Evolutionary conservation across 2,113 vertebrate genomes (phyloP), one percentile per base, ranked within the genome.

Genomic region (Plotosus lineatus): DNA sequence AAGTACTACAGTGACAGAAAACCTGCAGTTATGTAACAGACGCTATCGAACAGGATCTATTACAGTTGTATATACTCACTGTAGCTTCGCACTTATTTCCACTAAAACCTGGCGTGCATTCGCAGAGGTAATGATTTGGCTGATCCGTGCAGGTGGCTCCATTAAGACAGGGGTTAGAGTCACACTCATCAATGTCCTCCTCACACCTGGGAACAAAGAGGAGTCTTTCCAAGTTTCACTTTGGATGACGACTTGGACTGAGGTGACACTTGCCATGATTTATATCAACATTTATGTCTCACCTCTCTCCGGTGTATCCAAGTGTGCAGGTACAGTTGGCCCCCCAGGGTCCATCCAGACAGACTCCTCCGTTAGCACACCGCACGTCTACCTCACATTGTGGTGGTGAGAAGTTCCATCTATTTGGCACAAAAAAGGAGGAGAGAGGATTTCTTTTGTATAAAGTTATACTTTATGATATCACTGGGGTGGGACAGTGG

Each of bases 311-410:
- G 0, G 86, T 87, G 86, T 94, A 96, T 19, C 95, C 96, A 0
- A 90, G 93, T 80, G 77, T 93, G 89, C 98, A 99, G 50, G 92
- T 95, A 89, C 97, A 99, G 92, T 98, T 97, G 80, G 94, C 92
- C 48, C 95, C 95, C 88, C 85, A 91, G 6, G 85, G 78, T 0
- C 93, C 94, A 0, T 88, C 93, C 4, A 89, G 69, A 65, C 98
- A 99, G 0, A 86, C 86, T 0, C 95, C 95, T 0, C 94, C 93
- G 0, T 93, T 92, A 2, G 90, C 87, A 82, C 98, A 99, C 15
- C 94, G 92, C 76, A 90, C 84, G 82, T 95, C 94, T 79, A 88
- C 85, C 5, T 91, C 90, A 31, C 98, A 99, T 0, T 90, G 88
- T 68, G 92, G 91, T 0, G 94, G 94, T 15, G 94, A 92, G 73